These are phyloP conservation scores for Dendrocopos noguchii DNA, from an alignment of 2,113 vertebrate species.

Conservation along the genomic window DNA sequence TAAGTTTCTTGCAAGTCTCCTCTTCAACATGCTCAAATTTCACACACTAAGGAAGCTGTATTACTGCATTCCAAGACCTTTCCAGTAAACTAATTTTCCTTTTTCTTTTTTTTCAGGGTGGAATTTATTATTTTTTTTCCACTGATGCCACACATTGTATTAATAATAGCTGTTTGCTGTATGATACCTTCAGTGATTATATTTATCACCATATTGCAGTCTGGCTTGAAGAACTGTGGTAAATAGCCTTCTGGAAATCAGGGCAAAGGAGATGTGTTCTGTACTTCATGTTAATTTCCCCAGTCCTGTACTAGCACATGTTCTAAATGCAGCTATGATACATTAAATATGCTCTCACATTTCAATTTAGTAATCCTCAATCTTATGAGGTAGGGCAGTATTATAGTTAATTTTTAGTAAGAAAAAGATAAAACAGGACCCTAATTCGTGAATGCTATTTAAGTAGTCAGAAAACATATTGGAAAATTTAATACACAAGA, in stretches of 20 bases:
- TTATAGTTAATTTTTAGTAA: background rate
- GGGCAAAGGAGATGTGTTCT: constrained; percentile 14
- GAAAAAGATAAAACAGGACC: background rate
- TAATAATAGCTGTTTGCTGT: constrained; percentile 9
- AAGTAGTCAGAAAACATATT: background rate
- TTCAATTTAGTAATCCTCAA: background rate
- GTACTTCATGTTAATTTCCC: background rate
- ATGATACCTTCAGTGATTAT: constrained; percentile 23
- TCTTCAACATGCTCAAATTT: background rate
- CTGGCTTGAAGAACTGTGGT: background rate
- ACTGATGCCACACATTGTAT: background rate
- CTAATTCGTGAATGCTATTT: background rate
- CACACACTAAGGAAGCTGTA: background rate
- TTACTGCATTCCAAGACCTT: constrained; percentile 16
- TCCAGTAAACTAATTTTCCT: background rate
- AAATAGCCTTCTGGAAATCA: background rate
- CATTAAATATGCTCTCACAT: background rate
- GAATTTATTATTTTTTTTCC: background rate
- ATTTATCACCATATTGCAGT: constrained; percentile 46
- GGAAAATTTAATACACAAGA: background rate
- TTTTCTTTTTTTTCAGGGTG: background rate
- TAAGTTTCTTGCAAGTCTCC: background rate
- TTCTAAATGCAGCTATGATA: background rate
- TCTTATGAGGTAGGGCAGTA: background rate
- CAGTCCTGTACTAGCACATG: background rate